Percentiles rank a stretch among this genome's conserved stretches.
phyloP scores from a whole-genome alignment of 2,888 invertebrate genomes.

The Athripsodes cinereus region DNA sequence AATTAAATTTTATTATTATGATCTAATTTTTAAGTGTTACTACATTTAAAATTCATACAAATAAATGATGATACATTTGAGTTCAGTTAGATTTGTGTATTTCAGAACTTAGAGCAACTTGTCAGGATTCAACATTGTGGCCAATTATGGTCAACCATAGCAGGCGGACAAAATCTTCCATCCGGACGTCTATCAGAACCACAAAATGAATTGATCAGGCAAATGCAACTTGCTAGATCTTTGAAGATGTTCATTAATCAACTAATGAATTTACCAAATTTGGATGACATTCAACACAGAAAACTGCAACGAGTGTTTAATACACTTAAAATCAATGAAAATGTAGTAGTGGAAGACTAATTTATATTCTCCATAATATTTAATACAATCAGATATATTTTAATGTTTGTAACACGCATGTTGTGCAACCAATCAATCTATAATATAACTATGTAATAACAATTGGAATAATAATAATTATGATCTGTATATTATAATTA shows the following conservation, averaged over 20 bases:
- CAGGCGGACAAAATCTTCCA: neutral
- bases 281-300: neutral
- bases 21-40: too few species aligned
- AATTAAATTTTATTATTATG: too few species aligned
- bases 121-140: conserved; percentile 6
- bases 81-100: too few species aligned
- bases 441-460: too few species aligned
- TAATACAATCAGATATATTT: neutral
- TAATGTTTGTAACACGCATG: neutral
- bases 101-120: conserved; percentile 9
- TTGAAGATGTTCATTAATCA: neutral
- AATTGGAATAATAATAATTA: too few species aligned
- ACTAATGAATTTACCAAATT: neutral
- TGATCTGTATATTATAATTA: too few species aligned
- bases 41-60: too few species aligned
- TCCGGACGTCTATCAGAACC: neutral
- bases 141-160: conserved; percentile 5
- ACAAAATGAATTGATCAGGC: conserved; percentile 3
- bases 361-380: neutral
- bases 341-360: neutral
- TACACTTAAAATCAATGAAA: neutral
- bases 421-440: too few species aligned
- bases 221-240: neutral
- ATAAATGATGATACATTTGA: too few species aligned
- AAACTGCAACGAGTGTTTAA: neutral